Evolutionary conservation across 2,888 invertebrate genomes (phyloP), one percentile per base, ranked within the genome.

Genomic region (Ceramica pisi): DNA sequence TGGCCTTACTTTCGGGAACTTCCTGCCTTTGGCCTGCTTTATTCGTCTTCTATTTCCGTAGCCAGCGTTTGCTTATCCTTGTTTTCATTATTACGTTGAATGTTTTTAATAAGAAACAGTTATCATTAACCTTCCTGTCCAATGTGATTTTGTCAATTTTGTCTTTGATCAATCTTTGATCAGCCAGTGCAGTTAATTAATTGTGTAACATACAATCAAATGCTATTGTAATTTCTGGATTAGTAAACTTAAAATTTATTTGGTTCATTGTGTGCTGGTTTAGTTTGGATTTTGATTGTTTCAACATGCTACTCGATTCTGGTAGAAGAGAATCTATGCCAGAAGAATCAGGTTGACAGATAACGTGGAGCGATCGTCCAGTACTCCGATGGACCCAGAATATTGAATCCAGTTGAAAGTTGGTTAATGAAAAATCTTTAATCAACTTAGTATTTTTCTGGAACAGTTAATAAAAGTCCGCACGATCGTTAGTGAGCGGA

Each of bases 381-480:
- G n/a, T 23, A 12, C 21, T 21, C 41, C 31, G 35, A 44, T 31
- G 10, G 35, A 44, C 31, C 23, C 4, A 23, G 12, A 50, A 50
- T 57, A 50, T 38, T 53, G 10, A 50, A 4, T 50, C 1, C 41
- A n/a, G 10, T 50, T 14, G 10, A 26, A 35, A 48, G 44, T 50
- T 41, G 26, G 38, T 66, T 59, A 38, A 31, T 19, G 41, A 41
- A 23, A 41, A 64, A 53, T 31, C 46, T 76, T 46, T 59, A 76
- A 67, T 59, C 9, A 59, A 51, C 14, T 56, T 75, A 56, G 44
- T 44, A 61, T 61, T 71, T 53, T 50, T 44, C 35, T 44, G 12
- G 44, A 8, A 44, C 50, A 26, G 46, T 48, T 71, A 41, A 61
- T 56, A 38, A 38, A 56, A 55, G 38, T 16, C 26, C 21, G 44